These are phyloP conservation scores for Holcopasites calliopsidis DNA, from an alignment of 1,140 invertebrate genomes.

Conservation along the genomic window DNA sequence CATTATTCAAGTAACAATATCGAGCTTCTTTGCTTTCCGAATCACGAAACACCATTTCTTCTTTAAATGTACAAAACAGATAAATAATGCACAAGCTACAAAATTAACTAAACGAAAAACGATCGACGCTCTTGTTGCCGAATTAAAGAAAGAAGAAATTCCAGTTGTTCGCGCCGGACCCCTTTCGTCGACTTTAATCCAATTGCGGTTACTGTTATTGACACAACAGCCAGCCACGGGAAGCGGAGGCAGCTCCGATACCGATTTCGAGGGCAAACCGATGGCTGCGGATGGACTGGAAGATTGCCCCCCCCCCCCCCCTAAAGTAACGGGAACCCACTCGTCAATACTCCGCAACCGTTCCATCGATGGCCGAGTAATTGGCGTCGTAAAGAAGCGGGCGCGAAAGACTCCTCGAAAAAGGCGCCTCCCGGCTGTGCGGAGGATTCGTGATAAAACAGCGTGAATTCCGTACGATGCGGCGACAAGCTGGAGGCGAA, in stretches of 20 bases:
- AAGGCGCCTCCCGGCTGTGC: slow-evolving; percentile 1
- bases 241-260: slow-evolving; percentile 24
- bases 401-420: slow-evolving; percentile 41
- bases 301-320: slow-evolving; percentile 36
- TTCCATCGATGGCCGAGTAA: slow-evolving; percentile 54
- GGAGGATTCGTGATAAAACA: not conserved
- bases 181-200: slow-evolving; percentile 2
- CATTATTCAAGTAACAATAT: too few species aligned
- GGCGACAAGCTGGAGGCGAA: too few species aligned
- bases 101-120: too few species aligned
- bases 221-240: slow-evolving; percentile 7
- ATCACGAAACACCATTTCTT: too few species aligned
- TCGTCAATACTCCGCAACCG: slow-evolving; percentile 54
- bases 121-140: too few species aligned
- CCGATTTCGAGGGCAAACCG: slow-evolving; percentile 64
- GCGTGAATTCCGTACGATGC: too few species aligned
- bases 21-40: too few species aligned
- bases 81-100: too few species aligned
- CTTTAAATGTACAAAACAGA: too few species aligned
- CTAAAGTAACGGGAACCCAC: slow-evolving; percentile 54
- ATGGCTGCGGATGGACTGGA: slow-evolving; percentile 35
- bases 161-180: not conserved
- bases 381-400: slow-evolving; percentile 55
- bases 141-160: not conserved
- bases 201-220: slow-evolving; percentile 35